Evolutionary conservation across 2,888 invertebrate genomes (phyloP).

Genomic region (Gymnosoma rotundatum): DNA sequence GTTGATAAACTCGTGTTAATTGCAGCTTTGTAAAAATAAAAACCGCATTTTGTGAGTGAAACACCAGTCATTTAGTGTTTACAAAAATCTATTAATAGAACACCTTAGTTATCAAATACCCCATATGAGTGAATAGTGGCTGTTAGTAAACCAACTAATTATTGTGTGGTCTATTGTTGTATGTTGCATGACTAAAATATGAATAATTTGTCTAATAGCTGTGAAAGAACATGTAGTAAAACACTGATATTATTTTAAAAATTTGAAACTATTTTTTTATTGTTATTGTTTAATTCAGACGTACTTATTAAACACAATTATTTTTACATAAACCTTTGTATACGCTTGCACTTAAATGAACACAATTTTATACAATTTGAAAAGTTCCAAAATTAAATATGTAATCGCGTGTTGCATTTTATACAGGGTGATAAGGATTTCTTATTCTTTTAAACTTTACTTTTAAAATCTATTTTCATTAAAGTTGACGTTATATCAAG

Average conservation of each 20-base stretch:
- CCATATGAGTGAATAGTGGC: not conserved
- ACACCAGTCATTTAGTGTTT: too few species aligned
- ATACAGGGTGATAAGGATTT: too few species aligned
- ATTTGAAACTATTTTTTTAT: constrained; percentile 7
- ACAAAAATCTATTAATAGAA: not conserved
- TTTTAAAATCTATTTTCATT: too few species aligned
- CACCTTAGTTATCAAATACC: constrained; percentile 31
- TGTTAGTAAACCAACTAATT: constrained; percentile 40
- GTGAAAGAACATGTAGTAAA: constrained; percentile 57
- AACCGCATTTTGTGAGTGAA: too few species aligned
- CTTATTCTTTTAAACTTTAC: too few species aligned
- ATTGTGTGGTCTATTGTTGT: constrained; percentile 46
- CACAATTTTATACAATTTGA: constrained; percentile 9
- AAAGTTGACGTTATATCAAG: too few species aligned
- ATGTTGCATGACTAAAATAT: constrained; percentile 61
- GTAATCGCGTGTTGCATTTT: too few species aligned
- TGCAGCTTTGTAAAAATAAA: too few species aligned
- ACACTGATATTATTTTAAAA: constrained; percentile 56
- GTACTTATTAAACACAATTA: constrained; percentile 36
- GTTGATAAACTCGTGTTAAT: too few species aligned
- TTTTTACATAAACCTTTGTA: constrained; percentile 25
- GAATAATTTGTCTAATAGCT: constrained; percentile 61
- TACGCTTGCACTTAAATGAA: constrained; percentile 36
- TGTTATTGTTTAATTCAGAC: not conserved
- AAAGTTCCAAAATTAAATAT: not conserved